A percentile compares a stretch with the other conserved stretches of the same genome.
These are phyloP conservation scores for Puma concolor DNA, from an alignment of 2,113 vertebrate species.

Conservation along the genomic window DNA sequence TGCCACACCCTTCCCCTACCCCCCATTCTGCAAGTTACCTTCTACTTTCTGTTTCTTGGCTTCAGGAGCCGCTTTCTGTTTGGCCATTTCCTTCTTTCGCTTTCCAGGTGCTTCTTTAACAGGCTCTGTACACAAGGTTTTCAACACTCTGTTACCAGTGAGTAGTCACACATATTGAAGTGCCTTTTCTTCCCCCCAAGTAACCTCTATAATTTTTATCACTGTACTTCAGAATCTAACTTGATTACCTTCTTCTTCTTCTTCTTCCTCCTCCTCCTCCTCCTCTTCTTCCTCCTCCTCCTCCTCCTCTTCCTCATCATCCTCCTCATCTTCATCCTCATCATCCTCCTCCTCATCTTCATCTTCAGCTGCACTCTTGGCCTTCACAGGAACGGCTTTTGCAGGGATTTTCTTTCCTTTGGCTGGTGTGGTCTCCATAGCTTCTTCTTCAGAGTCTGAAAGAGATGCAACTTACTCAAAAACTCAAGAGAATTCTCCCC, in stretches of 20 bases:
- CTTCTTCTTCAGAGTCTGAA: conserved; percentile 94
- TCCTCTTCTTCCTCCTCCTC: conserved; percentile 90
- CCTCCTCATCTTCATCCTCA: conserved; percentile 80
- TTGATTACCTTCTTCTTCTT: conserved; percentile 80
- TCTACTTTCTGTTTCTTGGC: conserved; percentile 88
- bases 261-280: conserved; percentile 86
- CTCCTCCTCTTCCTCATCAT: conserved; percentile 88
- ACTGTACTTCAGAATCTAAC: background rate
- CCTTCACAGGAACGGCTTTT: conserved; percentile 85
- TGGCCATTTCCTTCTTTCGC: conserved; percentile 89
- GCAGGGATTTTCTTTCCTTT: conserved; percentile 92
- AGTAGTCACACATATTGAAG: background rate
- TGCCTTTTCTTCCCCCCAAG: background rate
- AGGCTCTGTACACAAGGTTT: conserved; percentile 78
- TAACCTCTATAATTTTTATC: background rate
- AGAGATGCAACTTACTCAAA: background rate
- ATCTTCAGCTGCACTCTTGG: conserved; percentile 68
- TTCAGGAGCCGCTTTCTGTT: conserved; percentile 85
- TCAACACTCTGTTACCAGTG: background rate
- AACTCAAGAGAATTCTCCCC: background rate
- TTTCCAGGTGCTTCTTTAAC: conserved; percentile 87
- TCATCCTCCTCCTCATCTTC: conserved; percentile 87
- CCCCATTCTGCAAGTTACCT: conserved; percentile 36
- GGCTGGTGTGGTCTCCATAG: conserved; percentile 91
- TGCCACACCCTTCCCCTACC: accelerated